Evolutionary conservation across 2,888 invertebrate genomes (phyloP).

Genomic region (Pyrrhia umbra): DNA sequence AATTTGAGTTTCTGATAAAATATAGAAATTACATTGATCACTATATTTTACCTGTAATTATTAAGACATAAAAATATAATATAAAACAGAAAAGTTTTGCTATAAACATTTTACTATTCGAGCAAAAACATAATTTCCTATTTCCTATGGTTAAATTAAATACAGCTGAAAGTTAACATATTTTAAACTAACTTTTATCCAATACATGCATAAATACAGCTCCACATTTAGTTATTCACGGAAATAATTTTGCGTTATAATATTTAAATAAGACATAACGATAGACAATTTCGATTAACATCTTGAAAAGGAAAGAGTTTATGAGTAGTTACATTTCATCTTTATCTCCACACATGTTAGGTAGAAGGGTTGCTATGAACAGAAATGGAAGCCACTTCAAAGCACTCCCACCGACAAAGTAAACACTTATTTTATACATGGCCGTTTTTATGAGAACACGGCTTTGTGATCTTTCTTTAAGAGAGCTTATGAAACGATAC

Average conservation of each 20-base stretch:
- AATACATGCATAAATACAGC: neutral
- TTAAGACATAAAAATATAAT: too few relatives aligned
- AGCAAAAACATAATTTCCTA: too few relatives aligned
- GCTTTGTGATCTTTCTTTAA: slow-evolving; percentile 73
- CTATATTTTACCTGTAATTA: too few relatives aligned
- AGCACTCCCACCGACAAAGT: slow-evolving; percentile 80
- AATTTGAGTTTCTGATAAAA: neutral
- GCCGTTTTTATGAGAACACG: slow-evolving; percentile 79
- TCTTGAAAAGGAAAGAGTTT: slow-evolving; percentile 64
- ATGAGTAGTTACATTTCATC: slow-evolving; percentile 69
- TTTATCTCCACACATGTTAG: slow-evolving; percentile 78
- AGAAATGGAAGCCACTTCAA: slow-evolving; percentile 88
- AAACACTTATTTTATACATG: slow-evolving; percentile 84
- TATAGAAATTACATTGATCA: too few relatives aligned
- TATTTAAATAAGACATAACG: slow-evolving; percentile 26
- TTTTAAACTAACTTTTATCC: too few relatives aligned
- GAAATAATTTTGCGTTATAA: neutral
- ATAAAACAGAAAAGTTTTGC: too few relatives aligned
- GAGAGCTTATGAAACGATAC: slow-evolving; percentile 41
- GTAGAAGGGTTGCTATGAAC: slow-evolving; percentile 85
- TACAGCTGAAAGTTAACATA: too few relatives aligned
- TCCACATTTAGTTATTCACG: slow-evolving; percentile 8
- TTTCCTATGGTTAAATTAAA: too few relatives aligned
- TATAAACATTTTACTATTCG: too few relatives aligned
- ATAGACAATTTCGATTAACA: slow-evolving; percentile 58